phyloP scores from a whole-genome alignment of 2,797 vertebrate genomes.

The Megaceryle alcyon region DNA sequence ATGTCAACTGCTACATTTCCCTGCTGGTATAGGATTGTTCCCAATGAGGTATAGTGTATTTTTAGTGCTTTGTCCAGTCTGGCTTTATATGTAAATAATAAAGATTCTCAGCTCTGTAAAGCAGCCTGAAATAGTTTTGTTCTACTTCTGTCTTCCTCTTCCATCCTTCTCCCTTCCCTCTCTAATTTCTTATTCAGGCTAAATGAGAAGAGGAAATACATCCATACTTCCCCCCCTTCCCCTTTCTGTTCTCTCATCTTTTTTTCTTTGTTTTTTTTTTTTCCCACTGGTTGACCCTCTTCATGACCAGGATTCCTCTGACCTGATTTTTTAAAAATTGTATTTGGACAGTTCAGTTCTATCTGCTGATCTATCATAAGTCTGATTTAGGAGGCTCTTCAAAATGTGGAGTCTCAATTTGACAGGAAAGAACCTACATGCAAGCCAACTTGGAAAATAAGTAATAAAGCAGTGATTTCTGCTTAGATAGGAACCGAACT shows the following conservation, averaged over 20 bases:
- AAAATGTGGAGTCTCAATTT: neutral
- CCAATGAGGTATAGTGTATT: neutral
- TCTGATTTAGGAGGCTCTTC: neutral
- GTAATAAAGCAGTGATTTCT: neutral
- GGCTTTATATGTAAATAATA: constrained; percentile 62
- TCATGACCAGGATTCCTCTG: constrained; percentile 15
- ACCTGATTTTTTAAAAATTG: constrained; percentile 33
- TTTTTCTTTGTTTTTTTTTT: neutral
- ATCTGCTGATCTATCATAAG: neutral
- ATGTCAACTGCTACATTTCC: constrained; percentile 45
- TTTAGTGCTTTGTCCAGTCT: constrained; percentile 62
- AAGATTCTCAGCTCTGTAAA: constrained; percentile 24
- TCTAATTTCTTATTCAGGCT: constrained; percentile 42
- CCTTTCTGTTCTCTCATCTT: neutral
- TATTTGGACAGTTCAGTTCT: neutral
- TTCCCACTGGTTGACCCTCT: neutral
- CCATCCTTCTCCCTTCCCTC: neutral
- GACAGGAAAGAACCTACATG: neutral
- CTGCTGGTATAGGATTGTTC: constrained; percentile 39
- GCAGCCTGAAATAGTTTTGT: constrained; percentile 43
- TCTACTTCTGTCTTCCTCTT: constrained; percentile 22
- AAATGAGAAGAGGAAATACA: constrained; percentile 50
- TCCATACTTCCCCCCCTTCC: neutral
- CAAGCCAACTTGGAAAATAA: neutral
- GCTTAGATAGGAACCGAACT: neutral